Conservation (phyloP, 2,113 vertebrate genomes). For the Apus apus region DNA sequence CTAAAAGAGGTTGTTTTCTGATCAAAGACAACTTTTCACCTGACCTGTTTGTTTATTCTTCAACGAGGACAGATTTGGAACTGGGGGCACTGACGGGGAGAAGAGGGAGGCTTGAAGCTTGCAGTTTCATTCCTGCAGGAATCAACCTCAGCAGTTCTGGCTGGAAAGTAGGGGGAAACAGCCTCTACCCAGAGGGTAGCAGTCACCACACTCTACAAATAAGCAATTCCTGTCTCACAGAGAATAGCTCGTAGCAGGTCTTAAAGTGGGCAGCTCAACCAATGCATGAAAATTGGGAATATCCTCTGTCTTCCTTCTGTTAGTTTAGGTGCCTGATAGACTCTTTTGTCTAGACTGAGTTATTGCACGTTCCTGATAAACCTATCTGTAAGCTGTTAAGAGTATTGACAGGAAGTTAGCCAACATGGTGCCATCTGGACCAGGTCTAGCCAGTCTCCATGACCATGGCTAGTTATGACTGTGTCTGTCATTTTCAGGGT, state of each 20-base stretch:
- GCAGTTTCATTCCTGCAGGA: not conserved
- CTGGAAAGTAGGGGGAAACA: not conserved
- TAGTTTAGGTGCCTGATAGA: constrained; percentile 48
- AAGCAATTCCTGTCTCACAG: constrained; percentile 1
- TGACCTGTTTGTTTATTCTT: not conserved
- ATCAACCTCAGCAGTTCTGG: not conserved
- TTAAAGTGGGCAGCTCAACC: not conserved
- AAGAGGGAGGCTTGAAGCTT: not conserved
- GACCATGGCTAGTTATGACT: not conserved
- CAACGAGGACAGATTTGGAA: not conserved
- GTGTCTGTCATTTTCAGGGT: not conserved
- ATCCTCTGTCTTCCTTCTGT: constrained; percentile 62
- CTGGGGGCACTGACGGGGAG: not conserved
- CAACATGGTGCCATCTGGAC: constrained; percentile 61
- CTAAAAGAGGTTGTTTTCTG: not conserved
- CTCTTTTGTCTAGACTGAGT: constrained; percentile 65
- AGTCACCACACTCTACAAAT: not conserved
- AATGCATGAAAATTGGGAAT: constrained; percentile 32
- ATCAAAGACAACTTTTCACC: not conserved
- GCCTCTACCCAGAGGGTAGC: not conserved
- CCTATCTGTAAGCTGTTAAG: constrained; percentile 69
- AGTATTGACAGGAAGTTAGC: constrained; percentile 70
- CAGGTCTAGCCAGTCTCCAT: constrained; percentile 49
- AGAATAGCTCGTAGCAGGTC: not conserved
- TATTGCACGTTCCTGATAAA: constrained; percentile 49